Evolutionary conservation across 2,888 invertebrate species (phyloP).

Genomic region (Meiosimyza decipiens): DNA sequence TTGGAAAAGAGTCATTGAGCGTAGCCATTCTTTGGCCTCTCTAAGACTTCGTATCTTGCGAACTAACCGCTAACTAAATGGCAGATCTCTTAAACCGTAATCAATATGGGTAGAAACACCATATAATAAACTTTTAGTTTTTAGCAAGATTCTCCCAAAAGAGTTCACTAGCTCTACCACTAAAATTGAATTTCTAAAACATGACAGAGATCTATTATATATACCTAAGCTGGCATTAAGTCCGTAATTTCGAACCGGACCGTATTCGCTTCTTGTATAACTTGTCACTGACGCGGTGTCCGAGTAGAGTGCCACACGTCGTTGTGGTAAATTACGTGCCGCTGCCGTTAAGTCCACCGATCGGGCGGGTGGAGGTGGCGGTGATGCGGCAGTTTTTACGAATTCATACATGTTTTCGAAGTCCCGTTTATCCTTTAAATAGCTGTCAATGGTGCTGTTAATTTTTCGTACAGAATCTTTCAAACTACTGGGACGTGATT

Average conservation of each 20-base stretch:
- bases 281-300: conserved; percentile 60
- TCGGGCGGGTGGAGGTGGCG: conserved; percentile 60
- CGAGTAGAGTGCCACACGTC: conserved; percentile 53
- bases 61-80: no score
- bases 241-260: conserved; percentile 59
- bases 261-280: conserved; percentile 65
- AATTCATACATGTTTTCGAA: conserved; percentile 64
- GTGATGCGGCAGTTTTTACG: conserved; percentile 56
- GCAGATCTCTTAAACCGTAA: no score
- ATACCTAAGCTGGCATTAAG: conserved; percentile 64
- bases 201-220: no score
- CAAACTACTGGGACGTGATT: conserved; percentile 58
- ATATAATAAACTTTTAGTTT: no score
- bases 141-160: no score
- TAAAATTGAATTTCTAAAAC: no score
- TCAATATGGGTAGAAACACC: no score
- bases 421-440: conserved; percentile 66
- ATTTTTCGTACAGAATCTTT: conserved; percentile 67
- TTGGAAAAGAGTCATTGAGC: no score
- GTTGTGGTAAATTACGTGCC: conserved; percentile 41
- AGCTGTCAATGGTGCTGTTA: conserved; percentile 66
- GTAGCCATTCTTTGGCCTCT: no score
- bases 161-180: no score
- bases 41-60: no score
- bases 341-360: conserved; percentile 52